Evolutionary conservation across 2,797 vertebrate genomes (phyloP).

Genomic region (Erithacus rubecula): DNA sequence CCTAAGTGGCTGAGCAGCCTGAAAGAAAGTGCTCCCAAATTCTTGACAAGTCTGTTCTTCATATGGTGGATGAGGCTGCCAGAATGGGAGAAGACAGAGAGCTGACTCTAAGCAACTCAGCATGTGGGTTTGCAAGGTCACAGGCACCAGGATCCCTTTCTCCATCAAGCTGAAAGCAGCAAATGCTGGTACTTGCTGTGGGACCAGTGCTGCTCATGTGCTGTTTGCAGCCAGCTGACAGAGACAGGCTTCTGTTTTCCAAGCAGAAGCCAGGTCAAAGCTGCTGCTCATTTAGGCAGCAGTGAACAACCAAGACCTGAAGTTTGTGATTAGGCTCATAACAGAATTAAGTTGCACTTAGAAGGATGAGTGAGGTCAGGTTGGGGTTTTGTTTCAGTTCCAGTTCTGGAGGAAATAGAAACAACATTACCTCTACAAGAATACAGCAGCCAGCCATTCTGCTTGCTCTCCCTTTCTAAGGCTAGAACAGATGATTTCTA

Average conservation of each 20-base stretch:
- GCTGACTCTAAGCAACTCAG: background rate
- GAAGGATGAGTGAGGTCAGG: background rate
- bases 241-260: background rate
- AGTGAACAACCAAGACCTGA: background rate
- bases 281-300: background rate
- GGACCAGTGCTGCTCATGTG: background rate
- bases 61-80: background rate
- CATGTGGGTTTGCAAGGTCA: background rate
- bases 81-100: background rate
- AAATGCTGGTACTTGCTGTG: background rate
- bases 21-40: background rate
- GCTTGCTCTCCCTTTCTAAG: conserved; percentile 42
- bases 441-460: background rate
- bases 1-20: background rate
- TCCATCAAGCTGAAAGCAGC: background rate
- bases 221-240: background rate
- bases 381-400: background rate
- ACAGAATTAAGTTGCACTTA: background rate
- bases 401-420: background rate
- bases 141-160: background rate
- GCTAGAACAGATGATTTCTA: conserved; percentile 38
- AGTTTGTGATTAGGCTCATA: background rate
- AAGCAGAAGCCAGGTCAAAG: background rate
- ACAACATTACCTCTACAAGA: background rate
- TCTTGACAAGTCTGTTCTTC: background rate